phyloP scores from a whole-genome alignment of 2,888 invertebrate genomes.

The Unio pictorum region DNA sequence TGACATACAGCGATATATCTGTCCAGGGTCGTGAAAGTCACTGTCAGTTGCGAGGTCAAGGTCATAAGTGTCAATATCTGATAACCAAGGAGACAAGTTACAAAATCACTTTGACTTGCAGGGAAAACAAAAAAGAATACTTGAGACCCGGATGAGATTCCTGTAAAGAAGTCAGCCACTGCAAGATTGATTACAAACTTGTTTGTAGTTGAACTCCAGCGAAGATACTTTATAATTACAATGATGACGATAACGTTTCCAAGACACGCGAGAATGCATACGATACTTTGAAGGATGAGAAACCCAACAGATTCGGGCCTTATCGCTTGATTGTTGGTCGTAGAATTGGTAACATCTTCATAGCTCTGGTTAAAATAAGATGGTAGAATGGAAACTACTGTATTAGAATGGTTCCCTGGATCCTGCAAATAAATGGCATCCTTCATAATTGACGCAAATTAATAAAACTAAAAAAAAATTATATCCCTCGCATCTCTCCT shows the following conservation, averaged over 20 bases:
- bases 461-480: too few relatives aligned
- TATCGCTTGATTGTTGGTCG: too few relatives aligned
- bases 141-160: constrained; percentile 23
- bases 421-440: too few relatives aligned
- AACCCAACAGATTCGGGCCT: constrained; percentile 14
- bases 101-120: constrained; percentile 12
- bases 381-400: too few relatives aligned
- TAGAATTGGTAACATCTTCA: too few relatives aligned
- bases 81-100: constrained; percentile 29
- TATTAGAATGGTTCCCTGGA: too few relatives aligned
- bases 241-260: constrained; percentile 33
- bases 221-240: constrained; percentile 26
- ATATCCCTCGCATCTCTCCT: too few relatives aligned
- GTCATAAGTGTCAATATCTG: constrained; percentile 31
- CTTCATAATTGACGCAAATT: too few relatives aligned
- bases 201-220: constrained; percentile 14
- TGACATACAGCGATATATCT: constrained; percentile 34
- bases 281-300: constrained; percentile 23
- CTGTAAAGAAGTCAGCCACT: constrained; percentile 35
- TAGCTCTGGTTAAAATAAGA: too few relatives aligned
- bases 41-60: constrained; percentile 31
- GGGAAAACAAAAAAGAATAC: constrained; percentile 26
- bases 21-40: constrained; percentile 37
- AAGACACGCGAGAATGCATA: constrained; percentile 25
- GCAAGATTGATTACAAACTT: constrained; percentile 37